A percentile compares a stretch with the other conserved stretches of the same genome.
These are phyloP conservation scores for Lampris megalopsis DNA, from an alignment of 2,113 vertebrate genomes.

Conservation along the genomic window DNA sequence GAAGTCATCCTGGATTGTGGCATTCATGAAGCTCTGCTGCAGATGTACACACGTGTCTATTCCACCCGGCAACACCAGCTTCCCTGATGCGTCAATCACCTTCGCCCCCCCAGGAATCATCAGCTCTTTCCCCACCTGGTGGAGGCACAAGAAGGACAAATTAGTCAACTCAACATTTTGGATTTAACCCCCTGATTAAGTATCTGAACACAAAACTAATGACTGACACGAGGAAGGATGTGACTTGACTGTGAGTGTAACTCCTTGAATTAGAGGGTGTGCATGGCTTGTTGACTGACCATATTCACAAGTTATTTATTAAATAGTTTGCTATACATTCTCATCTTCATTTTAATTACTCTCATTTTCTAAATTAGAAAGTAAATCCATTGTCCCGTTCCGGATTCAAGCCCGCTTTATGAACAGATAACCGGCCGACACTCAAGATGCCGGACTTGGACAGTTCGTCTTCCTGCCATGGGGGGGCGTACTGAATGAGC, in stretches of 20 bases:
- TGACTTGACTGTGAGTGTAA: too few relatives aligned
- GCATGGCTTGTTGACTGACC: too few relatives aligned
- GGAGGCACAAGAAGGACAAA: neutral
- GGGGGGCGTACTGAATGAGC: neutral
- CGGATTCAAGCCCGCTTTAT: too few relatives aligned
- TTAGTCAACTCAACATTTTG: neutral
- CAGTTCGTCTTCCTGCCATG: neutral
- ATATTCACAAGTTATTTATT: too few relatives aligned
- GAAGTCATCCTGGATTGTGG: slow-evolving; percentile 93
- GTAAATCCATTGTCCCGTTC: too few relatives aligned
- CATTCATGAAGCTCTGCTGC: slow-evolving; percentile 97
- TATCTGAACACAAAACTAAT: neutral
- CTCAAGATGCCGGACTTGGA: neutral
- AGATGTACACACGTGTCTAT: slow-evolving; percentile 97
- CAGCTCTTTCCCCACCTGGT: slow-evolving; percentile 91
- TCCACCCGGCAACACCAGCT: slow-evolving; percentile 95
- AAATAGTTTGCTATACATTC: too few relatives aligned
- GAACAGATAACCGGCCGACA: neutral
- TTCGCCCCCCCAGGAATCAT: slow-evolving; percentile 98
- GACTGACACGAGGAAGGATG: too few relatives aligned
- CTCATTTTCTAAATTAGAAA: too few relatives aligned
- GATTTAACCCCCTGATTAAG: neutral
- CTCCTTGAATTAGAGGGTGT: too few relatives aligned
- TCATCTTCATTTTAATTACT: too few relatives aligned
- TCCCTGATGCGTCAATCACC: slow-evolving; percentile 95